Base-by-base conservation (phyloP, 2,888 invertebrate species). In the Ormyrus labotus region DNA sequence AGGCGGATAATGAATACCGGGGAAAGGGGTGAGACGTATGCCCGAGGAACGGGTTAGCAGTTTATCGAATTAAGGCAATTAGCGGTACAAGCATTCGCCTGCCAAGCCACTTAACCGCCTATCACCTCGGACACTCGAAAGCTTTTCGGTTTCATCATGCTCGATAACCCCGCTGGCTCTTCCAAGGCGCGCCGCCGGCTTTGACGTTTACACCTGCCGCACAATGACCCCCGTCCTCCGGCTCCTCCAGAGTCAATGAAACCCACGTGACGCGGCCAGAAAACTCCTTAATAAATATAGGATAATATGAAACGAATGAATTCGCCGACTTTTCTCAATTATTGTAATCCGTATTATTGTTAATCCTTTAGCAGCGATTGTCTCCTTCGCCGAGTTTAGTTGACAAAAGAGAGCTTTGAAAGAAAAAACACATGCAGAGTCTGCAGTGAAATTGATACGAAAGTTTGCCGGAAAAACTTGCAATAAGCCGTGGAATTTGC, bases 31-130 rank as follows among this genome's bases (percentile, higher is more conserved):
- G 13, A 34, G 53, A 53, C 53, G 72, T 48, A 64, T 64, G 19
- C 34, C 34, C 6, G 60, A 19, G 60, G 53, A 47, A 84, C 84
- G 83, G 86, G 86, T 85, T 87, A 85, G 86, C 85, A 88, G 86
- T 88, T 88, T 87, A 88, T 88, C 86, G 87, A 89, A 88, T 89
- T 88, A 88, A 88, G 86, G 87, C 87, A 89, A 89, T 88, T 88
- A 89, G 88, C 86, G 86, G 86, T 88, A 88, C 88, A 87, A 87
- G 86, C 85, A 84, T 86, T 86, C 84, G 84, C 83, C 81, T 84
- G 84, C 83, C 83, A 82, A 83, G 83, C 85, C 86, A 87, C 87
- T 86, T 84, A 86, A 84, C 84, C 82, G 84, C 83, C 85, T 87
- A 87, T 87, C 87, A 83, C 83, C 65, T 78, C 83, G 87, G 87